Evolutionary conservation across 2,113 vertebrate species (phyloP).

Genomic region (Cervus canadensis): DNA sequence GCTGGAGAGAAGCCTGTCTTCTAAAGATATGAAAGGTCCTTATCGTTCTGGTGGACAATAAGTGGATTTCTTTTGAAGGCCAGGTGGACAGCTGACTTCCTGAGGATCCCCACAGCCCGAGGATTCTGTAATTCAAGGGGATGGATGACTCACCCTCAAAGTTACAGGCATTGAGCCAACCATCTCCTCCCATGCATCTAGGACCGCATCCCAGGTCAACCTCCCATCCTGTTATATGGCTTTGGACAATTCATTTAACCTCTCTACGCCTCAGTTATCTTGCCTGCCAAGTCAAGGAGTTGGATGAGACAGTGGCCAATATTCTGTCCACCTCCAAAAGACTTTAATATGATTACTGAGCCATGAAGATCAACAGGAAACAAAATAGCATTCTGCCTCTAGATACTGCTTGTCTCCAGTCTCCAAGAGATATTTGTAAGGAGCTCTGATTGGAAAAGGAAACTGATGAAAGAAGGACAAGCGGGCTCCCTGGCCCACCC

Average conservation of each 20-base stretch:
- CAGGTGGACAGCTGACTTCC: neutral
- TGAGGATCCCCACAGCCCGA: neutral
- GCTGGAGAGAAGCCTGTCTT: neutral
- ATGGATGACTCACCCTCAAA: conserved; percentile 2
- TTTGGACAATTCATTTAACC: neutral
- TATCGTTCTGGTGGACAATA: neutral
- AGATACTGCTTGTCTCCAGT: neutral
- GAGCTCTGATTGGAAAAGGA: neutral
- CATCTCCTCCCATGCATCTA: neutral
- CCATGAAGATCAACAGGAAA: neutral
- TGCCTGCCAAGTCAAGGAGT: neutral
- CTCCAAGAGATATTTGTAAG: neutral
- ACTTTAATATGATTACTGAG: conserved; percentile 4
- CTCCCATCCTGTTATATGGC: neutral
- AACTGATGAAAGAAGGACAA: neutral
- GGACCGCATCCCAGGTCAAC: neutral
- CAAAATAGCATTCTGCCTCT: neutral
- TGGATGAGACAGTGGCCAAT: neutral
- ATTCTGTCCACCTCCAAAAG: neutral
- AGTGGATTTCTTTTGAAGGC: neutral
- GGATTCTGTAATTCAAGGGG: neutral
- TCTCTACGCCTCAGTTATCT: neutral
- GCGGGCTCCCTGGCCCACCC: neutral
- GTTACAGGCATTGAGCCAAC: neutral
- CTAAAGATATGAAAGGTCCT: neutral